Percentiles rank a stretch among this genome's conserved stretches.
phyloP scores from a whole-genome alignment of 2,113 vertebrate genomes.

The Aptenodytes forsteri region DNA sequence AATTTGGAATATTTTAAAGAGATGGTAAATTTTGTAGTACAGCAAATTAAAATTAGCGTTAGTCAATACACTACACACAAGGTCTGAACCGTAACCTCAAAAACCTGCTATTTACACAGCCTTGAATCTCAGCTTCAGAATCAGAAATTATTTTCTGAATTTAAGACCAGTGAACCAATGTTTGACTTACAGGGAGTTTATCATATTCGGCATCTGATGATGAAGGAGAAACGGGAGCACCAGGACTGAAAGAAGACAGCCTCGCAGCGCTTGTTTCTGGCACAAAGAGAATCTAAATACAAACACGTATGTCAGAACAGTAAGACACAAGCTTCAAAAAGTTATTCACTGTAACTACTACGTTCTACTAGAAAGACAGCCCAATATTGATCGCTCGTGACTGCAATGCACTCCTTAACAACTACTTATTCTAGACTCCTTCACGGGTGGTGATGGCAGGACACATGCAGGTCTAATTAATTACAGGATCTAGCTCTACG shows the following conservation, averaged over 20 bases:
- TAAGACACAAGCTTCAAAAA: not conserved
- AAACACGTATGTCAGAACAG: not conserved
- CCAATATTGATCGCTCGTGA: not conserved
- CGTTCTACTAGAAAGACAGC: not conserved
- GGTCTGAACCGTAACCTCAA: not conserved
- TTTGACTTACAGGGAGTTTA: slow-evolving; percentile 82
- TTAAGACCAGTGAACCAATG: not conserved
- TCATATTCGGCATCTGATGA: slow-evolving; percentile 82
- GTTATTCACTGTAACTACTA: not conserved
- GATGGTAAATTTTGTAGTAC: not conserved
- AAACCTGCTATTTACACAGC: not conserved
- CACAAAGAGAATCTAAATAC: slow-evolving; percentile 88
- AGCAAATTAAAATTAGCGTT: not conserved
- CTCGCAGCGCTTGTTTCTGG: slow-evolving; percentile 78
- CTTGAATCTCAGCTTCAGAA: not conserved
- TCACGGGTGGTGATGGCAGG: not conserved
- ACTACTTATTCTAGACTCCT: not conserved
- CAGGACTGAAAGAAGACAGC: slow-evolving; percentile 59
- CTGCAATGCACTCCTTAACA: not conserved
- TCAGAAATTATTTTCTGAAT: not conserved
- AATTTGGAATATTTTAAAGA: not conserved
- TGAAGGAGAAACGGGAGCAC: slow-evolving; percentile 72
- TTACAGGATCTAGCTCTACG: not conserved
- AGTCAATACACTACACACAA: not conserved
- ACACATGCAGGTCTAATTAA: not conserved